Base-by-base conservation (phyloP, 2,888 invertebrate species). In the Luperina testacea region DNA sequence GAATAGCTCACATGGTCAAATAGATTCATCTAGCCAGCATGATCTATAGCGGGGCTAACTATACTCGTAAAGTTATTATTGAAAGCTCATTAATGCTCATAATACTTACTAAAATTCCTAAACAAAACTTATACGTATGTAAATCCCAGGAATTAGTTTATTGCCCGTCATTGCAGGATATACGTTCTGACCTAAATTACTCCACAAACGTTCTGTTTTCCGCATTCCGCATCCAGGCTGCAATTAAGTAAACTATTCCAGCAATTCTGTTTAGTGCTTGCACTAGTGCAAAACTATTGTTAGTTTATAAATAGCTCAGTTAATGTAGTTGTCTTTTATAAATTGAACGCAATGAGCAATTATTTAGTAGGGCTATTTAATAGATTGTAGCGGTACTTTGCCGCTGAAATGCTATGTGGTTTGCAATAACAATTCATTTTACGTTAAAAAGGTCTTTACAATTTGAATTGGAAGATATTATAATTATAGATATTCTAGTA, bases 211-310 rank as follows among this genome's bases (percentile, higher is more conserved):
- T 84, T 74, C 59, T 27, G 42, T 72, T 38, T 51, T 15, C 67
- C 71, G 24, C 72, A 72, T 78, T 75, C 61, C 42, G 48, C 48
- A 27, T 71, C n/a, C 59, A 64, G 59, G 6, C 24, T 59, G 61
- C 68, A 75, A 72, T 69, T 75, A 72, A 84, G 77, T 81, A 67
- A 81, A 84, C 71, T 70, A 78, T 72, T 82, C 75, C 13, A 72
- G 75, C 69, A 77, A 75, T 84, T 77, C n/a, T 59, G 72, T 81
- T 84, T 72, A 82, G 70, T 78, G 75, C 65, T 70, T 78, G 70
- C 64, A 64, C 67, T 67, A 57, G 45, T 53, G 27, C 67, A 73
- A 38, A 42, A n/a, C 24, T 64, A 63, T 65, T 59, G 51, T 45
- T 17, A 2, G n/a, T 70, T 53, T 73, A 71, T 71, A 78, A 78